Evolutionary conservation across 1,140 invertebrate species (phyloP).

Genomic region (Halictus rubicundus): DNA sequence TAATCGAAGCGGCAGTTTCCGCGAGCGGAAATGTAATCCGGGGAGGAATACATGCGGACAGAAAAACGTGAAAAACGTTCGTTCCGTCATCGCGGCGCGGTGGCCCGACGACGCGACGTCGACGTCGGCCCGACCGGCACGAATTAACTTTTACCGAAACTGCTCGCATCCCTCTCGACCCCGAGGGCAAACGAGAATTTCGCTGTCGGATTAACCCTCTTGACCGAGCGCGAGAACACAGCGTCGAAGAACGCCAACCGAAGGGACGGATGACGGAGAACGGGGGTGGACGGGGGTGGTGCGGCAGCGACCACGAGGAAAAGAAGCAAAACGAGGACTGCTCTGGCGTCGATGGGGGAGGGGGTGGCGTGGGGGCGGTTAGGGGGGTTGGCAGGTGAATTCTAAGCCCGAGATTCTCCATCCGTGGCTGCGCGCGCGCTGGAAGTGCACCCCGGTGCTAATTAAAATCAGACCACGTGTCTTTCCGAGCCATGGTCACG

Average conservation of each 20-base stretch:
- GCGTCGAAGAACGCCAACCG: constrained; percentile 33
- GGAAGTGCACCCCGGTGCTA: constrained; percentile 62
- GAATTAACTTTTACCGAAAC: too few relatives aligned
- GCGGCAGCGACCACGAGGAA: constrained; percentile 2
- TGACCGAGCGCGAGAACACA: constrained; percentile 54
- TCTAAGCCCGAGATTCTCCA: constrained; percentile 67
- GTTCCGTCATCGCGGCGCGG: too few relatives aligned
- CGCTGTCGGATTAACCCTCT: constrained; percentile 52
- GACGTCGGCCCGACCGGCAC: too few relatives aligned
- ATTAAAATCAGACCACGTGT: constrained; percentile 72
- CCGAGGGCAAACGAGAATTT: constrained; percentile 29
- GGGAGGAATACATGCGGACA: too few relatives aligned
- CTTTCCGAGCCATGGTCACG: constrained; percentile 69
- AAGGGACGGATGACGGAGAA: neutral
- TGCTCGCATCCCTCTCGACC: neutral
- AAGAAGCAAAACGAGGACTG: constrained; percentile 8
- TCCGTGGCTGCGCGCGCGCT: constrained; percentile 40
- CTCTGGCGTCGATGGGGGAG: neutral
- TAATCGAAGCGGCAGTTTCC: too few relatives aligned
- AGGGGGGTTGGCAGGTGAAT: constrained; percentile 57
- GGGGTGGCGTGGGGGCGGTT: neutral
- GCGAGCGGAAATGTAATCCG: too few relatives aligned
- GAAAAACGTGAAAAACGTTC: too few relatives aligned
- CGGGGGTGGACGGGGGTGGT: neutral
- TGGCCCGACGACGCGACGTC: too few relatives aligned